Evolutionary conservation across 2,888 invertebrate species (phyloP), one percentile per base, ranked within the genome.

Genomic region (Phortica magna): DNA sequence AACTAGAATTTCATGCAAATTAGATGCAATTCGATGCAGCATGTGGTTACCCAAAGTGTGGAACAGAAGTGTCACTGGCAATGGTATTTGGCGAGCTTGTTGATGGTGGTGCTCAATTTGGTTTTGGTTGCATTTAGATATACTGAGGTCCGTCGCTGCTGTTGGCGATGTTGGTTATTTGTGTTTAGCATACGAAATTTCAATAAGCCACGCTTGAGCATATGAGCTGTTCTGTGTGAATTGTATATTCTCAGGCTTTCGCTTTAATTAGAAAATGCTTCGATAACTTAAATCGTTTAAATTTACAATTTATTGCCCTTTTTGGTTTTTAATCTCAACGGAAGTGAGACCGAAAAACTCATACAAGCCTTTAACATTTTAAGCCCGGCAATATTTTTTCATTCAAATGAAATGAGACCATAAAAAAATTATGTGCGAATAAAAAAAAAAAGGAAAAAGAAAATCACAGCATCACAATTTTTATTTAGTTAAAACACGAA

Each of bases 1-100:
- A 65, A 65, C 41, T 42, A 41, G 17, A 41, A 65, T 65, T 65
- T 65, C 65, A 65, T 65, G 65, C 65, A 65, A 65, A 65, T 65
- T 39, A 65, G 65, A 65, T 7, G 42, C 39, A 65, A 65, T 17
- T 65, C 65, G 7, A 65, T 65, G 65, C 65, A 10, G 41, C 41
- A 4, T 31, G 64, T 65, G 65, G 14, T 65, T 22, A 39, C 10
- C 10, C 39, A 57, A 31, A 12, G 55, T 31, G 61, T 6, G 6
- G 41, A 17, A 41, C n/a, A 12, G 65, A 5, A 65, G 39, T 41
- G 41, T 14, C 65, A 1, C 9, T 0, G 17, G 10, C 3, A 31
- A 31, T 31, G 42, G 65, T n/a, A 41, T n/a, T 65, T 41, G 41
- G 41, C 41, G 65, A 65, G 41, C 14, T 65, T 31, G 7, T n/a